Base-by-base conservation (phyloP, 2,888 invertebrate species). In the Ormyrus thymus region DNA sequence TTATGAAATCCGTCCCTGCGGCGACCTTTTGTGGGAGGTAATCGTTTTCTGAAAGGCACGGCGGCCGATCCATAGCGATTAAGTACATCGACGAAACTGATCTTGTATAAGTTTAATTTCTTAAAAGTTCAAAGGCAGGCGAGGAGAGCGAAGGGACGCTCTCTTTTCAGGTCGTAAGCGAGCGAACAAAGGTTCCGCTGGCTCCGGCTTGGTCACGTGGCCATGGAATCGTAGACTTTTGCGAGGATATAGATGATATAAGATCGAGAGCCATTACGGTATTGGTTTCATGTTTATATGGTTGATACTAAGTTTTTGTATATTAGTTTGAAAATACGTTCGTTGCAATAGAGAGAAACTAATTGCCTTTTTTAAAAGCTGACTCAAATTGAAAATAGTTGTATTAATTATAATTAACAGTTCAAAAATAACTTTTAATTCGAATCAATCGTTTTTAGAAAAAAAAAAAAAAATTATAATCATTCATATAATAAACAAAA, bases 211-310 rank as follows among this genome's bases (percentile, higher is more conserved):
- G 29, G 29, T 0, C 0, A 29, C 4, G 29, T 29, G 29, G 29
- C 29, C 29, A 29, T 10, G n/a, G 50, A 68, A 29, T 69, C 50
- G 7, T 45, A 81, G 83, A 82, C 79, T 83, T 84, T 83, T 85
- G 81, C 82, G 84, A 84, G 85, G 84, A 86, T 79, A 45, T 2
- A 29, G 29, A 29, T 29, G 53, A 46, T 10, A 83, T 11, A 10
- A 13, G 83, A 84, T 83, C 80, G 83, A 83, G 84, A 86, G 86
- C 86, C 87, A 87, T 87, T 87, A 87, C 86, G 86, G 85, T 87
- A 87, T 87, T 87, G 85, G 86, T 83, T 85, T 82, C 84, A 84
- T 84, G 84, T 87, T 87, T 86, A 82, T 84, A 83, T 83, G 85
- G 84, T 74, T 81, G 77, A 79, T 79, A 82, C 82, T 29, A 29